A percentile compares a stretch with the other conserved stretches of the same genome.
phyloP scores from a whole-genome alignment of 2,113 vertebrate genomes.

The Dromiciops gliroides region DNA sequence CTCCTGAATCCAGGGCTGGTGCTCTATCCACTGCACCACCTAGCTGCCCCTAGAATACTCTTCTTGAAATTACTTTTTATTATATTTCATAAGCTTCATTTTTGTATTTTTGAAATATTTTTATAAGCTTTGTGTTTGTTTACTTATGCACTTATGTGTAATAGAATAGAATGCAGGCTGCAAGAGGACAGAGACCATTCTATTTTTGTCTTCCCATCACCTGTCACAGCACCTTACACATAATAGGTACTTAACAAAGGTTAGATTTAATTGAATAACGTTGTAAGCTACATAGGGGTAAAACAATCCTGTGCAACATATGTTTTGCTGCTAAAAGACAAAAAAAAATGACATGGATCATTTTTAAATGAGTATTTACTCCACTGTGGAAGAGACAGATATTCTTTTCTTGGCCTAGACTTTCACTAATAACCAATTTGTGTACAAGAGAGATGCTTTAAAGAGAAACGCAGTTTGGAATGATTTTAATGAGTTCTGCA shows the following conservation, averaged over 20 bases:
- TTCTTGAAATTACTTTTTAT: not conserved
- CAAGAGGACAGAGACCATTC: not conserved
- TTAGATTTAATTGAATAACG: constrained; percentile 12
- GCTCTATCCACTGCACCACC: too few species aligned
- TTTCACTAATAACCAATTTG: constrained; percentile 56
- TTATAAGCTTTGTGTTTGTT: not conserved
- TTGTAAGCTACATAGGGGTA: constrained; percentile 16
- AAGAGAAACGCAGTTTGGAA: constrained; percentile 50
- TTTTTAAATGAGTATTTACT: not conserved
- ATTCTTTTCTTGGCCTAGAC: not conserved
- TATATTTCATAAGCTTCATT: too few species aligned
- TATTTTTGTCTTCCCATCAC: not conserved
- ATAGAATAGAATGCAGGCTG: not conserved
- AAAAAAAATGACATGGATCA: not conserved
- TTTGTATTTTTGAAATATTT: not conserved
- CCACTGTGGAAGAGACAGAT: not conserved
- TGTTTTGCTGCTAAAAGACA: constrained; percentile 7
- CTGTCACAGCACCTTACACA: not conserved
- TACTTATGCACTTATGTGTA: not conserved
- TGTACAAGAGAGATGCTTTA: constrained; percentile 65
- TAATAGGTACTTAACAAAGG: not conserved
- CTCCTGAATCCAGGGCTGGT: too few species aligned
- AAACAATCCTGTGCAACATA: not conserved
- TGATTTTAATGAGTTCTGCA: constrained; percentile 55
- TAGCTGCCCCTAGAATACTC: not conserved